Evolutionary conservation across 2,888 invertebrate genomes (phyloP), one percentile per base, ranked within the genome.

Genomic region (Ophion ventricosus): DNA sequence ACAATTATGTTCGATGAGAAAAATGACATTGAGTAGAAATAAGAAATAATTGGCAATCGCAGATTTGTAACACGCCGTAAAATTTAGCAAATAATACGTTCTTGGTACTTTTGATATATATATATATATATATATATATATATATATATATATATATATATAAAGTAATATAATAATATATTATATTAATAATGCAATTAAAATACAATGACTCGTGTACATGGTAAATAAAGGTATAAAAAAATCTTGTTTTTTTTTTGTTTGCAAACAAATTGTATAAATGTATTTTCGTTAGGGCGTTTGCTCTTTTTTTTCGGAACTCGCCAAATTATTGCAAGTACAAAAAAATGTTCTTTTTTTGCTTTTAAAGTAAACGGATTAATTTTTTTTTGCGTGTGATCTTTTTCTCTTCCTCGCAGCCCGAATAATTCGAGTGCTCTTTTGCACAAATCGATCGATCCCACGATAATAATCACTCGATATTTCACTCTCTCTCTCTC

Each of bases 391-490:
- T 29, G 7, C 35, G 35, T 7, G 5, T 35, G 35, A 35, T 35
- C 8, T 56, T 26, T 23, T 29, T 14, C 40, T 17, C n/a, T 40
- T 66, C 66, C 40, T 43, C 20, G 63, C 29, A 26, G 10, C 40
- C 26, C n/a, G 8, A 49, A 49, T 40, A 35, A 73, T 73, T 59
- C 49, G 49, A 2, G 14, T 17, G 17, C 14, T 29, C 70, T 29
- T 67, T n/a, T 23, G 54, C 40, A 40, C 35, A 66, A 63, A 25
- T 63, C 35, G 25, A 26, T 17, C 67, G 63, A n/a, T 59, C 77
- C 73, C 54, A 80, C 72, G 56, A 73, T 64, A 49, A 66, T 79
- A 75, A 57, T 72, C 78, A 70, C 14, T 64, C 75, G 63, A 76
- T 74, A 54, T 73, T 17, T 17, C 23, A 61, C 59, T 40, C 40